These are phyloP conservation scores for Lepus oiostolus DNA, from an alignment of 2,797 vertebrate species.

Conservation along the genomic window DNA sequence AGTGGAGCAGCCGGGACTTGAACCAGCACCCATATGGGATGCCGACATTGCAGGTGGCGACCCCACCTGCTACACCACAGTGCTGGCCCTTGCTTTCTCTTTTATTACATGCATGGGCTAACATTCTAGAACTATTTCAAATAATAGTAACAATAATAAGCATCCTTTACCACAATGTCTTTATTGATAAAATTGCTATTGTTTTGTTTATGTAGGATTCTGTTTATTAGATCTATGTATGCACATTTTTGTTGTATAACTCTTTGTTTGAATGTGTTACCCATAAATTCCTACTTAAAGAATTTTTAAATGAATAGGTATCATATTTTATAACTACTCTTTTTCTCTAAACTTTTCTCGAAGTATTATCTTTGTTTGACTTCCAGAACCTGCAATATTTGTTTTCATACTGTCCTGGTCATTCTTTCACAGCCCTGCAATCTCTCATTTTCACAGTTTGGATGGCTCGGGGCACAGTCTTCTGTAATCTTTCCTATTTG, in stretches of 20 bases:
- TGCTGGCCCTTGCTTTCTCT: neutral
- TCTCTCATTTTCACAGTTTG: neutral
- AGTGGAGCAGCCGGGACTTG: too few relatives aligned
- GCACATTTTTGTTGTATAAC: neutral
- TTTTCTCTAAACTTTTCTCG: neutral
- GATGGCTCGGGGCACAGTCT: neutral
- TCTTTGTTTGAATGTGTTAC: neutral
- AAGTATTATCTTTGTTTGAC: neutral
- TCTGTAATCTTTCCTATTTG: neutral
- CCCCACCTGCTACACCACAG: too few relatives aligned
- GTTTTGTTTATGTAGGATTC: neutral
- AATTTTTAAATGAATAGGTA: neutral
- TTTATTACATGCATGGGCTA: neutral
- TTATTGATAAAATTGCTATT: neutral
- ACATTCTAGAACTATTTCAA: neutral
- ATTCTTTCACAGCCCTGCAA: neutral
- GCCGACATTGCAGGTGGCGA: too few relatives aligned
- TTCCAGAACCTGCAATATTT: neutral
- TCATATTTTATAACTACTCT: neutral
- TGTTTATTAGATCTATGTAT: neutral
- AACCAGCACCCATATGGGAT: too few relatives aligned
- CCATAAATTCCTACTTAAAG: neutral
- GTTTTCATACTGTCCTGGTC: neutral
- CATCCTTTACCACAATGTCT: neutral
- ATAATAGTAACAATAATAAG: neutral